Percentiles rank a stretch among this genome's conserved stretches.
Evolutionary conservation across 2,113 vertebrate species (phyloP).

Genomic region (Phaetusa simplex): DNA sequence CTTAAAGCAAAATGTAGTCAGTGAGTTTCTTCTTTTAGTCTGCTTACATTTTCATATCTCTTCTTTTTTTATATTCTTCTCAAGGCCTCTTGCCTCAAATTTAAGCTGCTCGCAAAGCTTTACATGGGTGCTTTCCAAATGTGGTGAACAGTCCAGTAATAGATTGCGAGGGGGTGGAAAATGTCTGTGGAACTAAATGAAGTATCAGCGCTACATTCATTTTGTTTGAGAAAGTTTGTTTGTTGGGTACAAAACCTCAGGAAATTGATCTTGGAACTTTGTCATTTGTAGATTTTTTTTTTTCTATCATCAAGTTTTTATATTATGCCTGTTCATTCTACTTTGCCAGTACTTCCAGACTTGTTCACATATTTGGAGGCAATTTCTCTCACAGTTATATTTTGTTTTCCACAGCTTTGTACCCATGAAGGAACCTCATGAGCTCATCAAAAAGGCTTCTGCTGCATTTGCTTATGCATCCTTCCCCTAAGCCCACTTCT

Average conservation of each 20-base stretch:
- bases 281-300: neutral
- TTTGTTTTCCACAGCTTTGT: neutral
- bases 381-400: neutral
- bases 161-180: neutral
- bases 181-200: neutral
- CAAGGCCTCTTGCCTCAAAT: neutral
- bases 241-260: neutral
- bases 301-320: neutral
- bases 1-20: neutral
- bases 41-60: neutral
- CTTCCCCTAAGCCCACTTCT: neutral
- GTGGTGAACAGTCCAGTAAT: neutral
- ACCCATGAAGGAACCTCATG: neutral
- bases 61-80: neutral
- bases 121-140: neutral
- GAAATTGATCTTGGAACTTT: neutral
- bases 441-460: neutral
- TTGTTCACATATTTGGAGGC: neutral
- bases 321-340: neutral
- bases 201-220: neutral
- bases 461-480: neutral
- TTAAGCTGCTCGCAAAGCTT: neutral
- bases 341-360: neutral
- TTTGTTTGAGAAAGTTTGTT: neutral
- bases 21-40: neutral